phyloP scores from a whole-genome alignment of 2,797 vertebrate species.

The Delichon dasypus region DNA sequence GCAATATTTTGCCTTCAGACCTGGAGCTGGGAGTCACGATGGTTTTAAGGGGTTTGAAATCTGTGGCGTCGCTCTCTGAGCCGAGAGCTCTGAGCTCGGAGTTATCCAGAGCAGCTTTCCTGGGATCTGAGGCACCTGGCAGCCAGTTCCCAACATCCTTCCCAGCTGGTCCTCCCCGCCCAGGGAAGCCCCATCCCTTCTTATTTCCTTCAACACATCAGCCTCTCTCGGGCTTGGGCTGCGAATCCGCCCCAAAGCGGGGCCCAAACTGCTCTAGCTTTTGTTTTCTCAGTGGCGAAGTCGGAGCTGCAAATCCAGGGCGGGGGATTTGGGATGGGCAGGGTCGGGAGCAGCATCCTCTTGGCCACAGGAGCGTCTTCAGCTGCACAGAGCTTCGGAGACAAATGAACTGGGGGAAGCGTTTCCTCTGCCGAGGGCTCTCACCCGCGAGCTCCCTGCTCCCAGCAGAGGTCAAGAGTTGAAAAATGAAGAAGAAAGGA shows the following conservation, averaged over 20 bases:
- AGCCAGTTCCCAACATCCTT: background rate
- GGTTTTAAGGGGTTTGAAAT: background rate
- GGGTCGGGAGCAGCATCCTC: background rate
- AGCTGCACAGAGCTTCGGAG: background rate
- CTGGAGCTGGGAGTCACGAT: accelerated
- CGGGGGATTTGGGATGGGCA: background rate
- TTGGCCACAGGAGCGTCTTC: background rate
- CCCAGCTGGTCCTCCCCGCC: background rate
- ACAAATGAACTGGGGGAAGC: slow-evolving; percentile 48
- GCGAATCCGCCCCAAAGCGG: accelerated
- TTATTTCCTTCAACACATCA: accelerated
- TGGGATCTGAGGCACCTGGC: background rate
- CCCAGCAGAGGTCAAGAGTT: slow-evolving; percentile 49
- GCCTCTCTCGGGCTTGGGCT: background rate
- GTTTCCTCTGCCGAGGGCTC: slow-evolving; percentile 36
- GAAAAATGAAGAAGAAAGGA: slow-evolving; percentile 42
- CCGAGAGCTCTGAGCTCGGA: background rate
- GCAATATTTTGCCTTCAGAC: background rate
- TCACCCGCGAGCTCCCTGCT: background rate
- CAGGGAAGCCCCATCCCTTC: background rate
- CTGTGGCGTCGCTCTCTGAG: background rate
- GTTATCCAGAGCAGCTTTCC: background rate
- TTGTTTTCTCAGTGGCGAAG: background rate
- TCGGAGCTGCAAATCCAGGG: accelerated
- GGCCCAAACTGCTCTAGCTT: background rate